Base-by-base conservation (phyloP, 2,113 vertebrate species). In the Thalassarche chlororhynchos region DNA sequence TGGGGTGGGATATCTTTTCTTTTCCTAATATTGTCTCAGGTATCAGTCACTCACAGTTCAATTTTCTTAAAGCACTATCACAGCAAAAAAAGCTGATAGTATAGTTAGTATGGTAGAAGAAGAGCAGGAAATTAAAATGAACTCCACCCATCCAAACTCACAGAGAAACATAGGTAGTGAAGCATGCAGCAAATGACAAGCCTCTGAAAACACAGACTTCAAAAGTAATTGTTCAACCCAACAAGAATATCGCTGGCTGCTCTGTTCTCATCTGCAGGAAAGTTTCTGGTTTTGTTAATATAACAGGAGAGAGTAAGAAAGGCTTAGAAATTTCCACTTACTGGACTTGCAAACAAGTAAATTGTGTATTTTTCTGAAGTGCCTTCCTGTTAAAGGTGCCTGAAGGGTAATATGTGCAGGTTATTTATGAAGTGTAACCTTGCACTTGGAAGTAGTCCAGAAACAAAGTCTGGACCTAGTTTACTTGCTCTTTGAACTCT, bases 41-140 rank as follows among this genome's bases (percentile, higher is more conserved):
- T 87, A 51, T 25, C 65, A 51, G 55, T 86, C 19, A 47, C 15
- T 65, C 62, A 44, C 9, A 55, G 44, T 90, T 96, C 12, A 52
- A 49, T 91, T 93, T 81, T 40, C 49, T 91, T 84, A 65, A 93
- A 78, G 38, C 10, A 31, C 29, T 32, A 15, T 26, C 31, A 74
- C 44, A 54, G 36, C 5, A 42, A 80, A 47, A 78, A 64, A 55
- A 44, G 36, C 25, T 77, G 68, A 47, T 36, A 71, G 25, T 75
- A 51, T 76, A 72, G 83, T 44, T 44, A 74, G 36, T 44, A 66
- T 44, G 42, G 62, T 49, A 44, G 62, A 91, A 69, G 70, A 93
- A 54, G 23, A 66, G 60, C 72, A 96, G 85, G 88, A 97, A 96
- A 93, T 57, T 26, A 60, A 91, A 93, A 72, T 34, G 6, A 92